Conservation (phyloP, 2,113 vertebrate genomes). For the Motacilla tschutschensis region DNA sequence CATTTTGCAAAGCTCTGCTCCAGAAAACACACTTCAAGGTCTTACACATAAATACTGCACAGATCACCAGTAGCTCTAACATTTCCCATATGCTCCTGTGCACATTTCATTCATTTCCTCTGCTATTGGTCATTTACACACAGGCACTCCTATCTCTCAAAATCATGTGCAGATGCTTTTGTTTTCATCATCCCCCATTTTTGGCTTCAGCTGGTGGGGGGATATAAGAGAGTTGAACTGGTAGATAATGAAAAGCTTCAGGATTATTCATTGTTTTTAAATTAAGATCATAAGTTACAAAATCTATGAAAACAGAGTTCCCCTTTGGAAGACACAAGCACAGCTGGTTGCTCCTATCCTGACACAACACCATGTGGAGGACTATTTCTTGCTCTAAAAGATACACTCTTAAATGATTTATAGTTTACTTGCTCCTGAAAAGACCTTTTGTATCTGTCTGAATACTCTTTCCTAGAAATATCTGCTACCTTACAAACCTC, state of each 20-base stretch:
- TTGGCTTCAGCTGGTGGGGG: background rate
- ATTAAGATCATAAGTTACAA: background rate
- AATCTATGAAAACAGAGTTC: background rate
- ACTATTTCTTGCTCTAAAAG: background rate
- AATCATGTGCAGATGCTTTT: background rate
- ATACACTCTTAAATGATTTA: background rate
- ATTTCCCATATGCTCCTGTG: background rate
- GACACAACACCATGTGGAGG: background rate
- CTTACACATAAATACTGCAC: background rate
- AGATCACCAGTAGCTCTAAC: background rate
- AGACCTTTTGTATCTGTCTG: background rate
- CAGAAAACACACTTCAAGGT: slow-evolving; percentile 10
- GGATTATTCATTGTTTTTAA: background rate
- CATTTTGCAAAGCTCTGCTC: slow-evolving; percentile 16
- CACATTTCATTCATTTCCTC: background rate
- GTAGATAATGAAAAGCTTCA: background rate
- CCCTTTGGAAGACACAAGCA: background rate
- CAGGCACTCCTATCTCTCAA: background rate
- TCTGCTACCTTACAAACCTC: background rate
- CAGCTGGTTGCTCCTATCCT: background rate
- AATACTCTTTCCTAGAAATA: background rate
- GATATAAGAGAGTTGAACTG: background rate
- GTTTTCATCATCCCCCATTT: accelerated
- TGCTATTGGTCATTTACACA: background rate
- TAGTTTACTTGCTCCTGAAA: background rate